phyloP scores from a whole-genome alignment of 2,797 vertebrate genomes.

The Otolemur crassicaudatus region DNA sequence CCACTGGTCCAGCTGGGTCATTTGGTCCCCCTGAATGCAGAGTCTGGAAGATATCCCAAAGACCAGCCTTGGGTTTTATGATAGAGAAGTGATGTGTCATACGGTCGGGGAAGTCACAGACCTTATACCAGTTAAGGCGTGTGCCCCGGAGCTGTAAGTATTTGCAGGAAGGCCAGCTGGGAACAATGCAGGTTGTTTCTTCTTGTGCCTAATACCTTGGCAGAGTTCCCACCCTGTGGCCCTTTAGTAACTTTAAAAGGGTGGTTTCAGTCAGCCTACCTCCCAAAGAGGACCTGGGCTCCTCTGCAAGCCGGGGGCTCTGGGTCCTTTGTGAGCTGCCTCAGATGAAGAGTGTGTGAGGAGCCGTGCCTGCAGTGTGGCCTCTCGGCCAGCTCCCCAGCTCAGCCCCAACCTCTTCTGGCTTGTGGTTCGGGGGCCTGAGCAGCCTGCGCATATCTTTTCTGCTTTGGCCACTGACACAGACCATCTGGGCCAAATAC shows the following conservation, averaged over 20 bases:
- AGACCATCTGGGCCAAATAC: not conserved
- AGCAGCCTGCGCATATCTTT: too few relatives aligned
- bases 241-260: not conserved
- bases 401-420: accelerated
- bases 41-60: not conserved
- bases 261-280: not conserved
- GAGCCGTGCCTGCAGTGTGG: too few relatives aligned
- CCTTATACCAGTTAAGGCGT: not conserved
- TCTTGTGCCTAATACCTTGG: not conserved
- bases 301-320: not conserved
- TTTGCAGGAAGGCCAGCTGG: not conserved
- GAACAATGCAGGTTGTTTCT: not conserved
- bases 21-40: not conserved
- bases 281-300: not conserved
- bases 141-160: not conserved
- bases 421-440: not conserved
- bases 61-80: not conserved
- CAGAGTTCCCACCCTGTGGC: not conserved
- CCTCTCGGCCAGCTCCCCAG: not conserved
- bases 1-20: not conserved
- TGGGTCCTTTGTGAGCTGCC: not conserved
- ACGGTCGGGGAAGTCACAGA: not conserved
- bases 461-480: not conserved
- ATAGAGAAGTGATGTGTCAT: not conserved
- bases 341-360: not conserved